Base-by-base conservation (phyloP, 2,797 vertebrate species). In the Molossus alvarezi region DNA sequence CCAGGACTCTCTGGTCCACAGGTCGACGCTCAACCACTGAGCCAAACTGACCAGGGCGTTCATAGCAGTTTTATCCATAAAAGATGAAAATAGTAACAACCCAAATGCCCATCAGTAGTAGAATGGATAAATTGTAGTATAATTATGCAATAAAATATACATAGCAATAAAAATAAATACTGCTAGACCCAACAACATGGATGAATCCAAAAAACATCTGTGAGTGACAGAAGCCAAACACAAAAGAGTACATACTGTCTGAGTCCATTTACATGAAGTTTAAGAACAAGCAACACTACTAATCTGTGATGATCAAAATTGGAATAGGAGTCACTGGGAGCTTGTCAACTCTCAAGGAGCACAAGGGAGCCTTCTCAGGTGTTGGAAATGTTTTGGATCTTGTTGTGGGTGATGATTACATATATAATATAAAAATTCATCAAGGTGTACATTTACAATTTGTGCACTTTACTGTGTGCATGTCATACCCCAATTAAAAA, bases 241-340 rank as follows among this genome's bases (percentile, higher is more conserved):
- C 18, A 41, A 64, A 75, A 83, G 82, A 80, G 3, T 80, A 73
- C 18, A 48, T 20, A 55, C 23, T 75, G 29, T 88, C 71, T 90
- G 75, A 87, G 81, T 72, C 58, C 81, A 77, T 82, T 90, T 95
- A 72, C 9, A 48, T 76, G 79, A 88, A 80, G 58, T 81, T 95
- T 53, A 86, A 85, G 77, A 91, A 80, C 72, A 27, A 86, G 55
- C 29, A 71, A 72, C 85, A 57, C 17, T 62, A 62, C 17, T 62
- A 62, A 69, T 57, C 18, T 51, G 7, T 62, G 60, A 27, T 48
- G 60, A 69, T 27, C 57, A 20, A 89, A 91, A 57, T 75, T n/a
- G 53, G 57, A 93, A 83, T 9, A 53, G 53, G 55, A 27, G 57
- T 65, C 84, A 80, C 72, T 75, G 92, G 55, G 14, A 41, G 86